Evolutionary conservation across 2,113 vertebrate genomes (phyloP).

Genomic region (Tenebrosternarchus preto): DNA sequence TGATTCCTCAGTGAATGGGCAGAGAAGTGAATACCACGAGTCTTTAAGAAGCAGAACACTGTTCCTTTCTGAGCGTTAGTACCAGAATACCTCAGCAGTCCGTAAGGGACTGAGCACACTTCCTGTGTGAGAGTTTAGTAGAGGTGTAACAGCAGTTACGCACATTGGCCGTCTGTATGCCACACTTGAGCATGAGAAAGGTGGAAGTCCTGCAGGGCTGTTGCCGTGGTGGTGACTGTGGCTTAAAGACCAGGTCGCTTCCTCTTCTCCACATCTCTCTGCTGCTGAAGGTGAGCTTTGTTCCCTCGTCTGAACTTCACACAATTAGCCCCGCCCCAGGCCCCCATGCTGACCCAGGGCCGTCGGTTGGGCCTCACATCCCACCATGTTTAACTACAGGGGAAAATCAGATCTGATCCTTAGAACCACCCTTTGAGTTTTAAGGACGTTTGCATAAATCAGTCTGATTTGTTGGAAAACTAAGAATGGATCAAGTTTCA

Average conservation of each 20-base stretch:
- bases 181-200: neutral
- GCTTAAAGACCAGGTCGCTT: neutral
- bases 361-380: neutral
- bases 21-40: neutral
- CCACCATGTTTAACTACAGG: neutral
- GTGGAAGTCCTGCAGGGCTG: conserved; percentile 10
- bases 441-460: neutral
- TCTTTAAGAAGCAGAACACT: too few species aligned
- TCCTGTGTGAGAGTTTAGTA: conserved; percentile 17
- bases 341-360: neutral
- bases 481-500: neutral
- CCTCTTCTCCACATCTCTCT: conserved; percentile 36
- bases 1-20: neutral
- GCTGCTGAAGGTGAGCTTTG: conserved; percentile 43
- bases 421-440: neutral
- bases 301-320: conserved; percentile 17
- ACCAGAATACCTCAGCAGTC: neutral
- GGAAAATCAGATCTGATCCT: neutral
- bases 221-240: neutral
- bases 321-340: neutral
- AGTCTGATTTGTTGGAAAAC: neutral
- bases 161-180: too few species aligned
- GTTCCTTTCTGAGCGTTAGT: too few species aligned
- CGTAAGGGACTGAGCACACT: neutral
- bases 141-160: neutral